Evolutionary conservation across 2,113 vertebrate genomes (phyloP), one percentile per base, ranked within the genome.

Genomic region (Stegostoma tigrinum): DNA sequence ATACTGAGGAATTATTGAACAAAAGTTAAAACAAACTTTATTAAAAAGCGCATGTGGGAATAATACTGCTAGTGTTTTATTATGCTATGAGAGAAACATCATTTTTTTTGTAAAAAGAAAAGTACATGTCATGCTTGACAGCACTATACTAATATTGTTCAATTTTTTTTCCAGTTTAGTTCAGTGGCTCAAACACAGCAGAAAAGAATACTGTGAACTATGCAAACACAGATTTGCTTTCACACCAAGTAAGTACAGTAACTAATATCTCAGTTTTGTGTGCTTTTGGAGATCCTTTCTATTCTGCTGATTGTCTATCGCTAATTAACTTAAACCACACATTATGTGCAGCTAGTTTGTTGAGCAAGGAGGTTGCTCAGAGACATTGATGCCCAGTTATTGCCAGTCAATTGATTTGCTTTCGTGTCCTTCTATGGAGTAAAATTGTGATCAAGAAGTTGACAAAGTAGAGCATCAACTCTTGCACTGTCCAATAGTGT

Each of bases 221-320:
- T 99, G 99, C 99, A 99, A 99, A 97, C 99, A 99, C 98, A 98
- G 99, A 98, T 99, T 99, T 98, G 99, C 99, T 97, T 99, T 99
- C 97, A 99, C 99, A 96, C 99, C 99, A 98, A 99, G 99, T 99
- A 98, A 99, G 99, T 98, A 61, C 55, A 61, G 10, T 12, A 96
- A 42, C 52, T 80, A 64, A 95, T 12, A 55, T 67, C 23, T 42
- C 90, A 23, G 96, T 96, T 34, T 42, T 3, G 19, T 85, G 38
- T 38, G 19, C 95, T 96, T 83, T n/a, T 19, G 86, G 96, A 95
- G 55, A 68, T 34, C 72, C 14, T 96, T 89, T 75, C 38, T 30
- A 72, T 38, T 42, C 21, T 86, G 83, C 17, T 42, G 14, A 48
- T 86, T 86, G 23, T 86, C 42, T 72, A 0, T 27, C 45, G 1